phyloP scores from a whole-genome alignment of 2,797 vertebrate genomes.

The Girardinus metallicus region DNA sequence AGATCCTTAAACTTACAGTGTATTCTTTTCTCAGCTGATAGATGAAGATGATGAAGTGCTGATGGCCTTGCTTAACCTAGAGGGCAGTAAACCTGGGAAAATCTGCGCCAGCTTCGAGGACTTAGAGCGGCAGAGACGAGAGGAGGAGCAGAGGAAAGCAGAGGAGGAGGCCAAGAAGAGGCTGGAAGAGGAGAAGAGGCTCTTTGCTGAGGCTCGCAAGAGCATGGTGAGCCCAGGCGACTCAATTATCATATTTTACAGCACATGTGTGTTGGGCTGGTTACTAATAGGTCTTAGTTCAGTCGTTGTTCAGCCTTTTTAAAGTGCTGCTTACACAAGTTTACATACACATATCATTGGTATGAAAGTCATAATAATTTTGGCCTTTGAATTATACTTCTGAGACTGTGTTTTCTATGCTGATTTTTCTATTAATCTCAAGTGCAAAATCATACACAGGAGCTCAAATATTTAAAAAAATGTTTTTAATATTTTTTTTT shows the following conservation, averaged over 20 bases:
- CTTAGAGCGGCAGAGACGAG: constrained; percentile 82
- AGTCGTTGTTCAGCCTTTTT: constrained; percentile 11
- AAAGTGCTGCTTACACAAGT: not conserved
- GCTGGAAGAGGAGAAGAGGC: constrained; percentile 84
- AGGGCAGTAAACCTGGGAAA: constrained; percentile 82
- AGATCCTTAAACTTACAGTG: not conserved
- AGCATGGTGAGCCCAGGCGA: constrained; percentile 76
- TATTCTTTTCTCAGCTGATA: constrained; percentile 70
- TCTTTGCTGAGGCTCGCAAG: constrained; percentile 85
- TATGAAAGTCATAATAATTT: constrained; percentile 6
- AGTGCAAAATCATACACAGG: not conserved
- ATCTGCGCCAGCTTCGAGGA: constrained; percentile 87
- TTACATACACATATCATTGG: not conserved
- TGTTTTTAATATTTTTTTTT: not conserved
- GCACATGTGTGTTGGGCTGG: constrained; percentile 8
- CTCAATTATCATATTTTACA: not conserved
- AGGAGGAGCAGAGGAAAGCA: constrained; percentile 82
- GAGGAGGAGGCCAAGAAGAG: constrained; percentile 85
- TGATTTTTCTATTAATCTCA: not conserved
- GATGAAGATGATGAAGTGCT: constrained; percentile 83
- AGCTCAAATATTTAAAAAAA: not conserved
- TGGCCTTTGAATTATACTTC: not conserved
- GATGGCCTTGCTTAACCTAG: constrained; percentile 79
- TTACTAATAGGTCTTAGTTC: constrained; percentile 11
- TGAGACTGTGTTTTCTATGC: not conserved